Percentiles rank a stretch among this genome's conserved stretches.
phyloP scores from a whole-genome alignment of 2,797 vertebrate genomes.

The Melanotaenia pygmaea region DNA sequence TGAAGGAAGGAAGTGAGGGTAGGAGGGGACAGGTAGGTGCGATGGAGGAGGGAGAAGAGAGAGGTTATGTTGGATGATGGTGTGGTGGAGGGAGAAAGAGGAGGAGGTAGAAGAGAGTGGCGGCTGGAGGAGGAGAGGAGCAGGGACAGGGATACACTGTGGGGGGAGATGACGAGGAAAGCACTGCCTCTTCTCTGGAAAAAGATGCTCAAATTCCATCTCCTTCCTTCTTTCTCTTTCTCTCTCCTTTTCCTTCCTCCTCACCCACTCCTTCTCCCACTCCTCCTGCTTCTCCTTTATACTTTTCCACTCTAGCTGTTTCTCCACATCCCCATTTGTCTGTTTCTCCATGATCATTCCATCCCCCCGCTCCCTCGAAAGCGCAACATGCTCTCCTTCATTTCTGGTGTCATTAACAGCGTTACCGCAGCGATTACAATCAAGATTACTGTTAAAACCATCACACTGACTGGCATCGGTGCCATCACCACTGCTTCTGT shows the following conservation, averaged over 20 bases:
- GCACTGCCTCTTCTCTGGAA: slow-evolving; percentile 58
- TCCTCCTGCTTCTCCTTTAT: slow-evolving; percentile 43
- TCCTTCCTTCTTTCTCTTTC: slow-evolving; percentile 55
- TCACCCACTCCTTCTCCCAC: slow-evolving; percentile 58
- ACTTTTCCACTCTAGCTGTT: slow-evolving; percentile 39
- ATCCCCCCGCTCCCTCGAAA: slow-evolving; percentile 1
- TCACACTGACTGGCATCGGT: slow-evolving; percentile 20
- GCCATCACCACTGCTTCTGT: neutral
- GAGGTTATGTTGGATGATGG: slow-evolving; percentile 74
- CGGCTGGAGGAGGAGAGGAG: slow-evolving; percentile 59
- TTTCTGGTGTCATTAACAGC: neutral
- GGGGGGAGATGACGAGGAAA: slow-evolving; percentile 50
- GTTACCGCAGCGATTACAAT: slow-evolving; percentile 35
- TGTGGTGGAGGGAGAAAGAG: slow-evolving; percentile 72
- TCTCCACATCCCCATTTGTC: slow-evolving; percentile 21
- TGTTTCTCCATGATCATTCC: neutral
- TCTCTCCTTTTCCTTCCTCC: slow-evolving; percentile 54
- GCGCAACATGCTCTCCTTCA: neutral
- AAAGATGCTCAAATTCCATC: slow-evolving; percentile 47
- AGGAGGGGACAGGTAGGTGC: slow-evolving; percentile 54
- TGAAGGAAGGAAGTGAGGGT: slow-evolving; percentile 58
- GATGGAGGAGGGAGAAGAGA: slow-evolving; percentile 63
- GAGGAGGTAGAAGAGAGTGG: slow-evolving; percentile 62
- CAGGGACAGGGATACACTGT: slow-evolving; percentile 56
- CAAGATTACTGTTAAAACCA: slow-evolving; percentile 21